Percentiles rank a stretch among this genome's conserved stretches.
Conservation (phyloP, 2,113 vertebrate species). For the Myotis brandtii region DNA sequence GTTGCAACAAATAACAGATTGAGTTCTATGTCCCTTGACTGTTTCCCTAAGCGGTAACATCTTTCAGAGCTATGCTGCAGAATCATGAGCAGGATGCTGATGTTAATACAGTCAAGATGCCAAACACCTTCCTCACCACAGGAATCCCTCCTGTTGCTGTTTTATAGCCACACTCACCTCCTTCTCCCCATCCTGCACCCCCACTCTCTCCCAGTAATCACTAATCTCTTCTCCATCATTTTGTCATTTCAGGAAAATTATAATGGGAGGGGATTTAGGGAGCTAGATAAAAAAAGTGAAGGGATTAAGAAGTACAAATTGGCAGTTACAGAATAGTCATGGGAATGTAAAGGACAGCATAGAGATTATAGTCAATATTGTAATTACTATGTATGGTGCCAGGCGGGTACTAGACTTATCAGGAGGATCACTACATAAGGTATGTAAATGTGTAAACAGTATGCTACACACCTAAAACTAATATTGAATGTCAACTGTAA, state of each 20-base stretch:
- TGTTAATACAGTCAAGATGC: not conserved
- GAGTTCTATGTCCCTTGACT: no score
- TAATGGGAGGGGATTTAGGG: not conserved
- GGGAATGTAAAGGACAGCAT: not conserved
- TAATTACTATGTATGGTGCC: not conserved
- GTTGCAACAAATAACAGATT: not conserved
- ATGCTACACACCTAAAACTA: not conserved
- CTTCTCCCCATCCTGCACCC: rapidly evolving
- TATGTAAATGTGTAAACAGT: not conserved
- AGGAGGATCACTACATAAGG: not conserved
- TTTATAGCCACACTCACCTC: not conserved
- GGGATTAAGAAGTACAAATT: not conserved
- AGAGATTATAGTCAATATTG: not conserved
- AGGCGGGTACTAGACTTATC: no score
- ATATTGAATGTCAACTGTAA: not conserved
- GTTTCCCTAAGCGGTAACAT: not conserved
- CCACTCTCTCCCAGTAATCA: rapidly evolving
- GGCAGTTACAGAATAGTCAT: not conserved
- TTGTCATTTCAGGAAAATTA: not conserved
- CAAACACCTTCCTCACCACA: not conserved
- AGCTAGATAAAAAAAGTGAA: not conserved
- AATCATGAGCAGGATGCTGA: not conserved
- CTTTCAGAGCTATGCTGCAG: not conserved
- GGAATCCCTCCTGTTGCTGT: not conserved
- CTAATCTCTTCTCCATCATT: not conserved